Conservation (phyloP, 2,797 vertebrate genomes). For the Hippoglossus hippoglossus region DNA sequence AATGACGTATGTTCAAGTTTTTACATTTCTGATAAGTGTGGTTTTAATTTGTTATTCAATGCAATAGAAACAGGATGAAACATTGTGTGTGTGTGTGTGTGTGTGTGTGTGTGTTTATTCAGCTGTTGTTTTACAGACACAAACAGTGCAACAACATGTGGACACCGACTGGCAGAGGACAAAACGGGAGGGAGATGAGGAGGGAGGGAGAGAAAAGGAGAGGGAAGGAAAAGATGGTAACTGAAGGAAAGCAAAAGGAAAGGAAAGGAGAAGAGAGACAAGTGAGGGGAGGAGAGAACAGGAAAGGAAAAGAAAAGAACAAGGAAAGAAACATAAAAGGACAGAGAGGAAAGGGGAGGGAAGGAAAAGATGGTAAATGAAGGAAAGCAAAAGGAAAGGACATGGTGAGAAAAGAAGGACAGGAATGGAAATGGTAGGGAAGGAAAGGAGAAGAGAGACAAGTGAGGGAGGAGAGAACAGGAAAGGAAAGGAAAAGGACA, state of each 20-base stretch:
- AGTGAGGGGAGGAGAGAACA: too few species aligned
- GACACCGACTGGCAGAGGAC: slow-evolving; percentile 56
- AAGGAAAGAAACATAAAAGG: too few species aligned
- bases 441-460: too few species aligned
- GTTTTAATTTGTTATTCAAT: too few species aligned
- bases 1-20: too few species aligned
- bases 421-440: too few species aligned
- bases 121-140: slow-evolving; percentile 73
- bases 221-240: not conserved
- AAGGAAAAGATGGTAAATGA: not conserved
- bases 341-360: not conserved
- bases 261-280: not conserved
- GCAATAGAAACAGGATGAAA: too few species aligned
- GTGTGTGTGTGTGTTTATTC: slow-evolving; percentile 55
- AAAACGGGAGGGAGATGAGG: slow-evolving; percentile 7
- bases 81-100: not conserved
- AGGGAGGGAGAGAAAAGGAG: not conserved
- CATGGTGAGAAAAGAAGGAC: not conserved
- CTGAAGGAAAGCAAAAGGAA: not conserved
- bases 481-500: not conserved
- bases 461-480: not conserved
- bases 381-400: not conserved
- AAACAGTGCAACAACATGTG: slow-evolving; percentile 52
- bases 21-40: too few species aligned
- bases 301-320: too few species aligned